These are phyloP conservation scores for Anastrepha obliqua DNA, from an alignment of 1,140 invertebrate species.

Conservation along the genomic window DNA sequence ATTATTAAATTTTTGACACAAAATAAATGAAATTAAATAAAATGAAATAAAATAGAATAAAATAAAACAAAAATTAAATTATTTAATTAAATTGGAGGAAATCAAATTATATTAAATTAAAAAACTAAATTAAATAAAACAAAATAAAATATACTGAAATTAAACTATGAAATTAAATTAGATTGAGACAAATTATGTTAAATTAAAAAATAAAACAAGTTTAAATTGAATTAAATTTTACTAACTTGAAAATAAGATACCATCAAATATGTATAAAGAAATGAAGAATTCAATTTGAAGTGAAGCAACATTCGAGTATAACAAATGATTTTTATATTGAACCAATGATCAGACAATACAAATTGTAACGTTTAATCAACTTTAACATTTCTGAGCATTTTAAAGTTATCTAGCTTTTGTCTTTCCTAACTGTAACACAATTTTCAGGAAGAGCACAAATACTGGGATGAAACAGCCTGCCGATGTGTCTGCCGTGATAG, in stretches of 20 bases:
- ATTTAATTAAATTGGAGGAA: not conserved
- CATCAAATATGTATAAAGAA: too few relatives aligned
- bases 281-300: not conserved
- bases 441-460: conserved; percentile 74
- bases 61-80: not conserved
- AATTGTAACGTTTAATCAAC: not conserved
- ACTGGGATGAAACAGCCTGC: conserved; percentile 79
- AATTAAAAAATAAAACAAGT: not conserved
- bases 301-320: not conserved
- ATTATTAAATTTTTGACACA: not conserved
- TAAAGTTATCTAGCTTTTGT: conserved; percentile 4
- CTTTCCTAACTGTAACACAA: not conserved
- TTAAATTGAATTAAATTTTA: not conserved
- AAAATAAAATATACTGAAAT: not conserved
- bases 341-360: not conserved
- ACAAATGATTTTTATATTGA: not conserved
- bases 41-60: not conserved
- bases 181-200: not conserved
- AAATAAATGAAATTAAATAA: not conserved
- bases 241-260: not conserved
- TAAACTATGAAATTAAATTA: not conserved
- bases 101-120: not conserved
- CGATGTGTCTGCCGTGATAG: conserved; percentile 77
- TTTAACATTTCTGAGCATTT: not conserved
- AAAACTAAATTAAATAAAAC: not conserved